These are phyloP conservation scores for Spinibarbus caldwelli DNA, from an alignment of 2,797 vertebrate species.

Conservation along the genomic window DNA sequence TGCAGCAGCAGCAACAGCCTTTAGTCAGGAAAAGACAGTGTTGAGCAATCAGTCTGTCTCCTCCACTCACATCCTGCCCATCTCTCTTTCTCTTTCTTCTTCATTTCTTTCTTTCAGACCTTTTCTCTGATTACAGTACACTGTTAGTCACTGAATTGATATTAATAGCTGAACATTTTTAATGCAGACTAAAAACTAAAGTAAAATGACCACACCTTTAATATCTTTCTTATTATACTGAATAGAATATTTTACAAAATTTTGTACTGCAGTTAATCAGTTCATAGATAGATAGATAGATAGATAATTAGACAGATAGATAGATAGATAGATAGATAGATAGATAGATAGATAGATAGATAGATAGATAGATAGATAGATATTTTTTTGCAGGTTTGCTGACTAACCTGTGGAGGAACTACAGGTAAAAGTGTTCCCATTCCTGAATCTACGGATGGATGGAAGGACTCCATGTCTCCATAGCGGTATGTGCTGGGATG, in stretches of 20 bases:
- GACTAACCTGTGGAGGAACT: conserved; percentile 74
- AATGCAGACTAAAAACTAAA: neutral
- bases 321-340: too few species aligned
- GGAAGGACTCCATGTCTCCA: conserved; percentile 84
- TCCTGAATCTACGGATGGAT: conserved; percentile 83
- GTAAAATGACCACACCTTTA: neutral
- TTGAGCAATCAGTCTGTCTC: conserved; percentile 74
- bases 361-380: too few species aligned
- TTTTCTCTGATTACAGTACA: neutral
- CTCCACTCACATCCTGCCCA: conserved; percentile 57
- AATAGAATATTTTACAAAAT: neutral
- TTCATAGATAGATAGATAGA: too few species aligned
- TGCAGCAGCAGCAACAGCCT: conserved; percentile 42
- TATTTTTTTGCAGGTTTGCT: neutral
- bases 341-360: too few species aligned
- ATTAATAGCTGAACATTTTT: neutral
- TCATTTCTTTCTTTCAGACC: neutral
- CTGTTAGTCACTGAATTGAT: neutral
- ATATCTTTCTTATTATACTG: neutral
- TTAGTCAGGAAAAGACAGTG: conserved; percentile 71
- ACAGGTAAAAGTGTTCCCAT: conserved; percentile 75
- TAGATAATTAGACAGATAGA: neutral
- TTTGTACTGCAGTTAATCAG: neutral
- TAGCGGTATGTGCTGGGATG: conserved; percentile 84
- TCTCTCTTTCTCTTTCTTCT: conserved; percentile 19